These are phyloP conservation scores for Ips typographus DNA, from an alignment of 1,140 invertebrate species.

Conservation along the genomic window DNA sequence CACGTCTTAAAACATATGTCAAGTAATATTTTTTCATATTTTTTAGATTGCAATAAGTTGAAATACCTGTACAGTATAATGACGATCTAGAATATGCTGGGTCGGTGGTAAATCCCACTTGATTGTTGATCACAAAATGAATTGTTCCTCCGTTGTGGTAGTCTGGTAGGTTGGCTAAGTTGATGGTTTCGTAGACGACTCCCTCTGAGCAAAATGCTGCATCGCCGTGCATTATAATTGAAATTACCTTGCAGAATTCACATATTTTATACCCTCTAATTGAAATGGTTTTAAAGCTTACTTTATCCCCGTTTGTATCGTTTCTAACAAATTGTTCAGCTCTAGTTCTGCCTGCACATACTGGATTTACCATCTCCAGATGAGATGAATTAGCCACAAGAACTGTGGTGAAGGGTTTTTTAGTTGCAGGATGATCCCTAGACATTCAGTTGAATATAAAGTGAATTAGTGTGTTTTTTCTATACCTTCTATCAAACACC, in stretches of 20 bases:
- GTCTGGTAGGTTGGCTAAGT: constrained; percentile 78
- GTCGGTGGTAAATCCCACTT: constrained; percentile 92
- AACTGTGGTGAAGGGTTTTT: not conserved
- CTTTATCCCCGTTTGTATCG: too few relatives aligned
- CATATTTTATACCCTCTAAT: constrained; percentile 57
- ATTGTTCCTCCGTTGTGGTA: constrained; percentile 88
- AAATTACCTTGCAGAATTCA: constrained; percentile 58
- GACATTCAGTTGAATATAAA: too few relatives aligned
- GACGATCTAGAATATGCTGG: constrained; percentile 71
- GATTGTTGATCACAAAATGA: constrained; percentile 90
- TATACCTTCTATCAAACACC: constrained; percentile 71
- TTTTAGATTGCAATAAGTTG: too few relatives aligned
- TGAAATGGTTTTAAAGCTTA: too few relatives aligned
- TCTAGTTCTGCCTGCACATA: constrained; percentile 77
- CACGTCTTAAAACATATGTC: constrained; percentile 56
- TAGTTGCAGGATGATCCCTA: too few relatives aligned
- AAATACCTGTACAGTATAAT: constrained; percentile 58
- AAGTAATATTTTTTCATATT: too few relatives aligned
- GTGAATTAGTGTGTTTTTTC: not conserved
- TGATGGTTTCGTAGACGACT: constrained; percentile 83
- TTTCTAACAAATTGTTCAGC: constrained; percentile 68
- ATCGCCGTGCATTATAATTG: constrained; percentile 76
- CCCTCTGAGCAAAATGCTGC: constrained; percentile 88
- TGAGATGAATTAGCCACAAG: constrained; percentile 84
- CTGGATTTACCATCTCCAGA: constrained; percentile 84